Conservation (phyloP, 2,113 vertebrate species). For the Mixornis gularis region DNA sequence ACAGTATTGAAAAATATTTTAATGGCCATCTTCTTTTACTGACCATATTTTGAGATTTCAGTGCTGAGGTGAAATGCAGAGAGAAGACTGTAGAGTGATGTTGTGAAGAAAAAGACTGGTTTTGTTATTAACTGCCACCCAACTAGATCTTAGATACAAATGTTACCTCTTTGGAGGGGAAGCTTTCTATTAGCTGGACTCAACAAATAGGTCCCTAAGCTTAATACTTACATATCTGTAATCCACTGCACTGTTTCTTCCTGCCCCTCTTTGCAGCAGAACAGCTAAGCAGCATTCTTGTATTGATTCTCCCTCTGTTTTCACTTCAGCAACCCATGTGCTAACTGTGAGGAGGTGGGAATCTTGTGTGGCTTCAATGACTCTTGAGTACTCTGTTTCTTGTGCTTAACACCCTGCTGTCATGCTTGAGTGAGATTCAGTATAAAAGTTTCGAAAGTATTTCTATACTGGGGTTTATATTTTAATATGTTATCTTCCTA, state of each 20-base stretch:
- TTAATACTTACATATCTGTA: background rate
- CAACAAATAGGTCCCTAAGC: background rate
- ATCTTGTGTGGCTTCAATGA: background rate
- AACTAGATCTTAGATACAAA: background rate
- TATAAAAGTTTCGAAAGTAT: background rate
- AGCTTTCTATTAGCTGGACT: background rate
- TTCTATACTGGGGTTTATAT: background rate
- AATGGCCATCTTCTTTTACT: background rate
- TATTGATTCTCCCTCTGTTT: background rate
- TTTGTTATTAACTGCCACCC: background rate
- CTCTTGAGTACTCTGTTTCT: background rate
- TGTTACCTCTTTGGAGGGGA: background rate
- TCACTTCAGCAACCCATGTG: background rate
- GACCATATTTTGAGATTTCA: background rate
- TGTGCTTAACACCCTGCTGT: background rate
- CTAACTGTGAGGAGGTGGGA: background rate
- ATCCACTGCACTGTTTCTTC: background rate
- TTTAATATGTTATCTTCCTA: background rate
- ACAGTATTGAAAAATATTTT: background rate
- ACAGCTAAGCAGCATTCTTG: background rate
- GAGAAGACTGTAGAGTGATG: background rate
- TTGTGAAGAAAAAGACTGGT: background rate
- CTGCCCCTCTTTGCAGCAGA: background rate
- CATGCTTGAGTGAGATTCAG: background rate
- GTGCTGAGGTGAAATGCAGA: background rate